A percentile compares a stretch with the other conserved stretches of the same genome.
These are phyloP conservation scores for Yponomeuta cagnagella DNA, from an alignment of 2,888 invertebrate species.

Conservation along the genomic window DNA sequence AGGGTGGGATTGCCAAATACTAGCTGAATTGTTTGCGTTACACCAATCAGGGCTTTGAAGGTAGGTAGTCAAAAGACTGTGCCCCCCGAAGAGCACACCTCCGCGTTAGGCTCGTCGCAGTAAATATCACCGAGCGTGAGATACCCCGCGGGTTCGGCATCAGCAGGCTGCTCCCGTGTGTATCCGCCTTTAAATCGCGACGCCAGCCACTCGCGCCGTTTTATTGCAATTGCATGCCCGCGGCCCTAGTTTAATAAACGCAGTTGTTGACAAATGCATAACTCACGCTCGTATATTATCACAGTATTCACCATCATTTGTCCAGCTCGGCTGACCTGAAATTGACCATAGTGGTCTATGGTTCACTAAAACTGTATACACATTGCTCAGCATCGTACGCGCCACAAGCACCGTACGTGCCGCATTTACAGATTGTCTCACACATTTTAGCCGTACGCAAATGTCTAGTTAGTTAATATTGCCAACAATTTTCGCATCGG, in stretches of 20 bases:
- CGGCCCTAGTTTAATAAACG: slow-evolving; percentile 8
- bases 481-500: too few species aligned
- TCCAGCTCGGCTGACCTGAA: neutral
- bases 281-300: neutral
- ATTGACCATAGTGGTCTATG: neutral
- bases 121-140: slow-evolving; percentile 55
- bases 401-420: too few species aligned
- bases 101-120: slow-evolving; percentile 17
- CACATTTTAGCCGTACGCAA: too few species aligned
- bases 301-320: too few species aligned
- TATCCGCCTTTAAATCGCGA: slow-evolving; percentile 30
- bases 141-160: slow-evolving; percentile 53
- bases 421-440: too few species aligned
- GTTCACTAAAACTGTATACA: neutral
- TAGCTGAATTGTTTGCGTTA: too few species aligned
- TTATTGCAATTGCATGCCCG: slow-evolving; percentile 21
- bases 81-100: neutral
- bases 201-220: slow-evolving; percentile 36
- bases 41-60: too few species aligned
- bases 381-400: too few species aligned
- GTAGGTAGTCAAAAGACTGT: neutral
- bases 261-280: neutral
- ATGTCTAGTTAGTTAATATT: too few species aligned
- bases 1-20: too few species aligned
- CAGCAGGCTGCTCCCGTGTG: slow-evolving; percentile 49